Percentiles rank a stretch among this genome's conserved stretches.
Conservation (phyloP, 2,797 vertebrate species). For the Chromis chromis region DNA sequence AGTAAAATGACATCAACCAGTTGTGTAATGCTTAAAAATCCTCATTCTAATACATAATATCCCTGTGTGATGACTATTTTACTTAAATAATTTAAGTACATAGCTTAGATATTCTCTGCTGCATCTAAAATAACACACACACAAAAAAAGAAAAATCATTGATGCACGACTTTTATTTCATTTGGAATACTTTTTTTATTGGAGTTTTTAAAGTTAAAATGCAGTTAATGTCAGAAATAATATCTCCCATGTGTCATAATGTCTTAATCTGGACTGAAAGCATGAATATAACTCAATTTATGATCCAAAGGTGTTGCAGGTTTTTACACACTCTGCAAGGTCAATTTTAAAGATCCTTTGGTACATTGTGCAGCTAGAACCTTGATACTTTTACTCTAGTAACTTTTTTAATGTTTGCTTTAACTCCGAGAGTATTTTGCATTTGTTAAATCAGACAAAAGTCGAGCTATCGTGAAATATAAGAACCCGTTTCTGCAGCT, state of each 20-base stretch:
- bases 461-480: not conserved
- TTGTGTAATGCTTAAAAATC: too few relatives aligned
- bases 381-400: not conserved
- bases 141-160: too few relatives aligned
- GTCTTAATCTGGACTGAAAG: not conserved
- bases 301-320: not conserved
- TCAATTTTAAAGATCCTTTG: not conserved
- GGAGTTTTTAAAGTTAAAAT: too few relatives aligned
- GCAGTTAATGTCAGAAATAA: not conserved
- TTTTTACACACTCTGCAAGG: too few relatives aligned
- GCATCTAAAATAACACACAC: too few relatives aligned
- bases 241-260: not conserved
- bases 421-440: not conserved
- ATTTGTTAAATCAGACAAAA: not conserved
- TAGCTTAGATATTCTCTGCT: too few relatives aligned
- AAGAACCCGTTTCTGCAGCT: not conserved
- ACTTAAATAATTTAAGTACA: too few relatives aligned
- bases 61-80: not conserved
- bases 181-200: not conserved
- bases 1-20: too few relatives aligned
- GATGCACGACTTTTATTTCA: not conserved
- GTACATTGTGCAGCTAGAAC: not conserved
- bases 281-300: not conserved
- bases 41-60: too few relatives aligned
- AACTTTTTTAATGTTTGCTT: not conserved